These are phyloP conservation scores for Sorex maritimensis DNA, from an alignment of 2,797 vertebrate species.

Conservation along the genomic window DNA sequence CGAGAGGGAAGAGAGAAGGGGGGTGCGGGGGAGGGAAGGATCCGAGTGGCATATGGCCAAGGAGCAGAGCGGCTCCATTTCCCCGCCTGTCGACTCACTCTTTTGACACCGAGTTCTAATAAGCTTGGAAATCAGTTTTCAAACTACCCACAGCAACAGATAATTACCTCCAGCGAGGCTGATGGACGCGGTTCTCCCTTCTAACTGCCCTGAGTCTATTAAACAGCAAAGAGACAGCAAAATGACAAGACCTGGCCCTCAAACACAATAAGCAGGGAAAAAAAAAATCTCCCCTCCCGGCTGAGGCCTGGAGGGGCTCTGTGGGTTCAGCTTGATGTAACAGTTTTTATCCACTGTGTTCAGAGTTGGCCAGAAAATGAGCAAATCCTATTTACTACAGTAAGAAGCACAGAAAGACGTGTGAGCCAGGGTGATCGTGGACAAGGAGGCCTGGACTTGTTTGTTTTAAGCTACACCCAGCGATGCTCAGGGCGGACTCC, in stretches of 20 bases:
- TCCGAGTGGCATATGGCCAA: background rate
- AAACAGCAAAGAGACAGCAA: slow-evolving; percentile 75
- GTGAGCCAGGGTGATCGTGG: background rate
- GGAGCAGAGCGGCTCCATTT: background rate
- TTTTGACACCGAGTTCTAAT: background rate
- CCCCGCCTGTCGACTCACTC: background rate
- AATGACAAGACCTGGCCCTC: slow-evolving; percentile 59
- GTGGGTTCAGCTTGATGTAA: slow-evolving; percentile 59
- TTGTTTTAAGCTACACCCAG: no score
- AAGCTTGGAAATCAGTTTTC: slow-evolving; percentile 48
- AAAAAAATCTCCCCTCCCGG: slow-evolving; percentile 24
- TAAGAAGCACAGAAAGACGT: slow-evolving; percentile 35
- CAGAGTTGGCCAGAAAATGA: slow-evolving; percentile 43
- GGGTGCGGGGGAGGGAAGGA: no score
- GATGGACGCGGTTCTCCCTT: slow-evolving; percentile 15
- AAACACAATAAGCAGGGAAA: slow-evolving; percentile 59
- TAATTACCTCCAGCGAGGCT: slow-evolving; percentile 43
- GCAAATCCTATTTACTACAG: slow-evolving; percentile 43
- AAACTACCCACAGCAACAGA: slow-evolving; percentile 38
- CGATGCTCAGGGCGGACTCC: no score
- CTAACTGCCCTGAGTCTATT: slow-evolving; percentile 72
- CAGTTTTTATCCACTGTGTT: slow-evolving; percentile 55
- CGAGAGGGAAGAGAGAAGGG: background rate
- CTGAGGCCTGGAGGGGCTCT: slow-evolving; percentile 41
- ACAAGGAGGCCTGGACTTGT: background rate